phyloP scores from a whole-genome alignment of 2,797 vertebrate genomes.

The Channallabes apus region DNA sequence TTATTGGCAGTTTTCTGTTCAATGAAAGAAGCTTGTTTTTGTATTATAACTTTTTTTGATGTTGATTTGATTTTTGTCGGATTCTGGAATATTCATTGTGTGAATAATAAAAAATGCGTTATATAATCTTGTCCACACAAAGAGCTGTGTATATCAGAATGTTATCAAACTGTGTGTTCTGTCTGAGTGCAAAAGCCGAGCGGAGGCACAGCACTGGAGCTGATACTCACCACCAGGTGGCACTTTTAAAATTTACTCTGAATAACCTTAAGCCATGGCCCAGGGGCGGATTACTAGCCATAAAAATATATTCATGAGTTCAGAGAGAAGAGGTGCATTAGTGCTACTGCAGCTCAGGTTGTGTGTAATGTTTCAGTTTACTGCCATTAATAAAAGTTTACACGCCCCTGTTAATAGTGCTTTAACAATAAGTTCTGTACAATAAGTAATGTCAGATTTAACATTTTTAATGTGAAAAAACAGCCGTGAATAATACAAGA shows the following conservation, averaged over 20 bases:
- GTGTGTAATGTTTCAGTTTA: background rate
- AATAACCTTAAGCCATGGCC: too few species aligned
- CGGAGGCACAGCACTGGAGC: background rate
- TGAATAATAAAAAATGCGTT: conserved; percentile 32
- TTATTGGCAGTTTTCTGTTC: background rate
- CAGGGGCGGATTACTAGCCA: too few species aligned
- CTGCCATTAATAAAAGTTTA: background rate
- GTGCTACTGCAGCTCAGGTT: background rate
- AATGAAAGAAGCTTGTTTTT: conserved; percentile 41
- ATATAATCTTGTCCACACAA: background rate
- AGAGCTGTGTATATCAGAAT: conserved; percentile 39
- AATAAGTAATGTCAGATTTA: too few species aligned
- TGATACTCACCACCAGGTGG: background rate
- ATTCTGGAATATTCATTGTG: conserved; percentile 60
- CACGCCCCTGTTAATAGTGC: background rate
- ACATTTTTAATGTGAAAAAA: too few species aligned
- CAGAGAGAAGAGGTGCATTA: background rate
- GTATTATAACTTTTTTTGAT: background rate
- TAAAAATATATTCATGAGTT: too few species aligned
- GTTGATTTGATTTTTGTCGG: background rate
- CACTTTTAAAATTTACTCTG: too few species aligned
- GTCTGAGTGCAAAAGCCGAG: conserved; percentile 26
- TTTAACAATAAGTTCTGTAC: too few species aligned
- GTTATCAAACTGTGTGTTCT: conserved; percentile 29
- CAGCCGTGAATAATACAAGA: background rate